Base-by-base conservation (phyloP, 2,797 vertebrate genomes). In the Tamandua tetradactyla region DNA sequence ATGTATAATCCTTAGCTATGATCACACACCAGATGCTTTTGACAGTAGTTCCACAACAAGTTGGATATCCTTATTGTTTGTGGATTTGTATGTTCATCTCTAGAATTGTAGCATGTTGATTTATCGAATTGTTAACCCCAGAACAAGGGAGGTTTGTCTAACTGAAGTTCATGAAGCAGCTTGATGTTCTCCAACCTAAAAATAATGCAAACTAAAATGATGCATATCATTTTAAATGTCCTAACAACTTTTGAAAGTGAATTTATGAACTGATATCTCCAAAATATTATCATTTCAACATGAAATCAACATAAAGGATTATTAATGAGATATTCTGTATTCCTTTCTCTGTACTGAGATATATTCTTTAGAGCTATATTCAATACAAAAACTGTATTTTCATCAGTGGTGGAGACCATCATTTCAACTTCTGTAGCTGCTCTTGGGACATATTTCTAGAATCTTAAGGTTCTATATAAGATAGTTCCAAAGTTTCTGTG, bases 261-360 rank as follows among this genome's bases (percentile, higher is more conserved):
- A 7, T 66, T 74, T 74, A 75, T 61, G 79, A 49, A 40, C 15
- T 22, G 11, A 11, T 23, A 62, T 74, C 83, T 52, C 68, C n/a
- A 82, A 89, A 89, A 92, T 75, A 76, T 37, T 68, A 62, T 85
- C 27, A 78, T 35, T 25, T 93, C 35, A 87, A 62, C 11, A 22
- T 92, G 13, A 14, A 27, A 72, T 25, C 59, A 71, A 49, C n/a
- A 3, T 78, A 57, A 89, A 92, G 11, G 83, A 55, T 25, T 61
- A 47, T 59, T 78, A 84, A 23, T 42, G 17, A 17, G 4, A 30
- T 87, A 57, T 25, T 79, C 87, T 89, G 3, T 10, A 37, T 79
- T 87, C 22, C 20, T 72, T 55, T 84, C 90, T 69, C 69, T 18
- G 78, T 64, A 15, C n/a, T 57, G 30, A 93, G 18, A n/a, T n/a